Conservation (phyloP, 2,113 vertebrate species). For the Mionectes macconnelli region DNA sequence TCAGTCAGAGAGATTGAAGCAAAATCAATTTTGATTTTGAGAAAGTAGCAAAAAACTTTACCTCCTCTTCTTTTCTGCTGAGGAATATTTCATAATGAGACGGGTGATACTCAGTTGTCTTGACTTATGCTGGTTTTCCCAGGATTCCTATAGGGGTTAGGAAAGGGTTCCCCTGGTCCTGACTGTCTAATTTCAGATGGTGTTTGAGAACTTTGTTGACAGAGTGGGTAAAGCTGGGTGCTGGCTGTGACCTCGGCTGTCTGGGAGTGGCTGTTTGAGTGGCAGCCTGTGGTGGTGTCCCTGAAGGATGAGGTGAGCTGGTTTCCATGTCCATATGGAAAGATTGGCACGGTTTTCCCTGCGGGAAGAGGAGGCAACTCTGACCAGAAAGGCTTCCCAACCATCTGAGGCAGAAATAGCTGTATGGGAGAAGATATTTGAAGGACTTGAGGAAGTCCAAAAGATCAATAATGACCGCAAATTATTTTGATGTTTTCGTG, state of each 20-base stretch:
- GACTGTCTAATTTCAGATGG: not conserved
- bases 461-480: not conserved
- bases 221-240: not conserved
- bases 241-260: not conserved
- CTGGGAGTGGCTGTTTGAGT: not conserved
- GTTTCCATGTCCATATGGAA: not conserved
- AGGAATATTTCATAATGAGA: not conserved
- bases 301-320: not conserved
- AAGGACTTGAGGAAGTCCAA: not conserved
- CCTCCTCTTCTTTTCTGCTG: not conserved
- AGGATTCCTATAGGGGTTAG: not conserved
- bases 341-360: not conserved
- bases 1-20: too few relatives aligned
- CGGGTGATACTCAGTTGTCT: not conserved
- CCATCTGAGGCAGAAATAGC: not conserved
- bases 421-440: not conserved
- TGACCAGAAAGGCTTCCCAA: not conserved
- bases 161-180: not conserved
- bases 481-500: not conserved
- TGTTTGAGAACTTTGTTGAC: not conserved
- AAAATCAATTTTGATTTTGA: too few relatives aligned
- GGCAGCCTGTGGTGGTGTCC: not conserved
- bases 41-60: not conserved
- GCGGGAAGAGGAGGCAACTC: not conserved
- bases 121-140: not conserved